Evolutionary conservation across 2,113 vertebrate genomes (phyloP).

Genomic region (Nanorana parkeri): DNA sequence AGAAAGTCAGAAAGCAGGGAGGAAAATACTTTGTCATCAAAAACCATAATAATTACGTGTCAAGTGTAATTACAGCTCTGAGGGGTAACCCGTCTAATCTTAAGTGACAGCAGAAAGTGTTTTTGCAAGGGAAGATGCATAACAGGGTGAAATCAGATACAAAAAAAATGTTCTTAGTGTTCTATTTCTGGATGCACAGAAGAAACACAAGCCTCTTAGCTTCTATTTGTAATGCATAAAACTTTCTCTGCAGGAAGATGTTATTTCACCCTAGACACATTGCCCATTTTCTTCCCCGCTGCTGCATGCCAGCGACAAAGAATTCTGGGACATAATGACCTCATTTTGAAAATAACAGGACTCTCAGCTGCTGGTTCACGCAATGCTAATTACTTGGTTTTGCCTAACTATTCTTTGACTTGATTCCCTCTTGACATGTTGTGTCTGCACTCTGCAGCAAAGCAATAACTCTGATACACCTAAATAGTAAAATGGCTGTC

Average conservation of each 20-base stretch:
- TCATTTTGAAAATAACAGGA: conserved; percentile 18
- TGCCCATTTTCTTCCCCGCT: conserved; percentile 10
- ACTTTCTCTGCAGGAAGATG: conserved; percentile 40
- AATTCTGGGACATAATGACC: conserved; percentile 41
- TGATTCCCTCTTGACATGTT: conserved; percentile 31
- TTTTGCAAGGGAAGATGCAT: conserved; percentile 70
- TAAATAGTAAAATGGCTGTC: background rate
- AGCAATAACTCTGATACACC: background rate
- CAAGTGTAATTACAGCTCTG: conserved; percentile 83
- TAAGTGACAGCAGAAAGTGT: conserved; percentile 76
- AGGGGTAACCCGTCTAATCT: conserved; percentile 79
- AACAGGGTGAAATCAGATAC: conserved; percentile 76
- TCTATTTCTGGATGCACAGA: conserved; percentile 51
- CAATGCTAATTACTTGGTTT: conserved; percentile 18
- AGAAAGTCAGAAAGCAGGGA: conserved; percentile 79
- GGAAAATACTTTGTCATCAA: conserved; percentile 84
- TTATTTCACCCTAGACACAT: conserved; percentile 36
- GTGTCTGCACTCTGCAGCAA: conserved; percentile 44
- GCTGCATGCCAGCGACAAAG: conserved; percentile 1
- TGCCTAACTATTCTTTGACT: background rate
- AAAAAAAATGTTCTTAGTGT: conserved; percentile 63
- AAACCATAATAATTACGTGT: conserved; percentile 87
- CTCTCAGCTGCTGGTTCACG: background rate
- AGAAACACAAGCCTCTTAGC: conserved; percentile 49
- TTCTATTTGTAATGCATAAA: conserved; percentile 46